Conservation (phyloP, 2,888 invertebrate genomes). For the Itoplectis maculator region DNA sequence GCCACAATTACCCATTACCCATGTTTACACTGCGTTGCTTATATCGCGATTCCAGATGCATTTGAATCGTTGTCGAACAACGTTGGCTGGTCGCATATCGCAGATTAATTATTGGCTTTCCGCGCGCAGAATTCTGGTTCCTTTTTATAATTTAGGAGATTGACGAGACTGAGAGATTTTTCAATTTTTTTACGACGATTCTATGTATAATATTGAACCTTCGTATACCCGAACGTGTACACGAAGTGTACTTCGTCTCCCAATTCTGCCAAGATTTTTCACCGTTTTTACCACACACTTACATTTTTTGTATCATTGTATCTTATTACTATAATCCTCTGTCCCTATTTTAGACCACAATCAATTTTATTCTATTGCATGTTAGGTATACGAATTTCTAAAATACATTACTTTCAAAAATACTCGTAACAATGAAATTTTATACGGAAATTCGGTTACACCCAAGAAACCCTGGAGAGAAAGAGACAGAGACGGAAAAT, state of each 20-base stretch:
- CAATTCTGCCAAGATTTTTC: no score
- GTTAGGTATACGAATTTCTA: no score
- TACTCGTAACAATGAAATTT: neutral
- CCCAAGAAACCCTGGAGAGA: neutral
- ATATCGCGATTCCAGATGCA: neutral
- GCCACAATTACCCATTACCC: slow-evolving; percentile 1
- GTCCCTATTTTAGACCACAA: no score
- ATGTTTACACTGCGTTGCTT: neutral
- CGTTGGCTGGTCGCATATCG: neutral
- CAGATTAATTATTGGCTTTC: neutral
- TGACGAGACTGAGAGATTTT: neutral
- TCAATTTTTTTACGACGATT: neutral
- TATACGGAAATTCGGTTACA: neutral
- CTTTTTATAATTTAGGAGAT: neutral
- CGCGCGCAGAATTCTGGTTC: neutral
- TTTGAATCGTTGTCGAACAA: neutral
- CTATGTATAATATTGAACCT: no score
- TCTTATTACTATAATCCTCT: no score
- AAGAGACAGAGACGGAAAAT: neutral
- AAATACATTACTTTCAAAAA: neutral
- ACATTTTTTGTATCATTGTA: no score
- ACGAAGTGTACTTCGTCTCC: no score
- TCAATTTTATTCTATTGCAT: no score
- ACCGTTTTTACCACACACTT: no score
- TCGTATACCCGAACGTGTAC: no score